These are phyloP conservation scores for Xenops minutus DNA, from an alignment of 2,797 vertebrate species.

Conservation along the genomic window DNA sequence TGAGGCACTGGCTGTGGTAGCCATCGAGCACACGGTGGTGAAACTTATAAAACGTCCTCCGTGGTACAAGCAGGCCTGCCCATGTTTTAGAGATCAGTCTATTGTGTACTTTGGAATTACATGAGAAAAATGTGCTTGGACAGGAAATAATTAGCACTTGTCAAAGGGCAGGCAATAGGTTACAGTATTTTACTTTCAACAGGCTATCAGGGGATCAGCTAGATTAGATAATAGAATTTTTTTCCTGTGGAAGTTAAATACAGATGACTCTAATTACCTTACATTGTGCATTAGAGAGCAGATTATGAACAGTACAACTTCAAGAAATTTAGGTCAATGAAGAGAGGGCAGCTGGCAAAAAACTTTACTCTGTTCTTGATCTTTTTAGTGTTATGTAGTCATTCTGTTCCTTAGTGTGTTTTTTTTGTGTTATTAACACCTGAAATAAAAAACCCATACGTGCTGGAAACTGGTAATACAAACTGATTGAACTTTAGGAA, in stretches of 20 bases:
- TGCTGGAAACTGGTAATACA: not conserved
- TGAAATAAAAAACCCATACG: not conserved
- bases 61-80: constrained; percentile 11
- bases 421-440: not conserved
- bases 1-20: constrained; percentile 71
- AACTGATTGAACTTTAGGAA: not conserved
- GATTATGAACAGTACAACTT: constrained; percentile 57
- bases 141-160: constrained; percentile 87
- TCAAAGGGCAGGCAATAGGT: constrained; percentile 82
- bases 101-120: constrained; percentile 73
- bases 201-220: constrained; percentile 77
- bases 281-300: constrained; percentile 63
- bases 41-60: constrained; percentile 83
- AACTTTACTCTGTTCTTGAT: not conserved
- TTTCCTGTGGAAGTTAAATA: constrained; percentile 72
- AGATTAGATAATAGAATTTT: constrained; percentile 78
- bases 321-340: constrained; percentile 59
- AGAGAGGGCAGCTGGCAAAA: not conserved
- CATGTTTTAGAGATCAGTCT: constrained; percentile 61
- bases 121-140: constrained; percentile 75
- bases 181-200: constrained; percentile 83
- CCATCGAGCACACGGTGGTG: constrained; percentile 76
- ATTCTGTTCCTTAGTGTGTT: not conserved
- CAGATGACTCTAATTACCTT: constrained; percentile 76
- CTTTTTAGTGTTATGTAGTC: not conserved